Evolutionary conservation across 2,888 invertebrate genomes (phyloP).

Genomic region (Eupeodes luniger): DNA sequence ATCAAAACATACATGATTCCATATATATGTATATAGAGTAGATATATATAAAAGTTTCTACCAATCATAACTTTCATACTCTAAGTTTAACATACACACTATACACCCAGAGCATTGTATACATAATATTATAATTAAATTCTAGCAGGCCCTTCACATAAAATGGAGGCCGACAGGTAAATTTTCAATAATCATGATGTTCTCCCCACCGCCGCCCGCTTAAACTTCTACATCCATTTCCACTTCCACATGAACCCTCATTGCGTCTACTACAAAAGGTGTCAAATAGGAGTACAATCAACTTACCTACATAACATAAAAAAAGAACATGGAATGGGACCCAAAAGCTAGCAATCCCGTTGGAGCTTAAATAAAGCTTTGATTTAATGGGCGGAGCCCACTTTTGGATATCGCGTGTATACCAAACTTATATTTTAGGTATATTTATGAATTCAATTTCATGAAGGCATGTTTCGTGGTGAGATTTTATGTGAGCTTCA

Average conservation of each 20-base stretch:
- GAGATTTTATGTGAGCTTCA: conserved; percentile 21
- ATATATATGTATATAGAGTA: not conserved
- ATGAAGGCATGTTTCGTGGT: conserved; percentile 24
- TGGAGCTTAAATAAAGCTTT: conserved; percentile 64
- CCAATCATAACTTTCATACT: conserved; percentile 25
- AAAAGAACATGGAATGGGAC: conserved; percentile 18
- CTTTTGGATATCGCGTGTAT: conserved; percentile 24
- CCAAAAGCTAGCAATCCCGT: conserved; percentile 37
- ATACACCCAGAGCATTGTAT: not conserved
- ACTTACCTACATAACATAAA: conserved; percentile 1
- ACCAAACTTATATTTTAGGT: not conserved
- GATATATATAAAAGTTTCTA: not conserved
- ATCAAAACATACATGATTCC: too few relatives aligned
- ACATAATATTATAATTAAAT: conserved; percentile 25
- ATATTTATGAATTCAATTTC: conserved; percentile 5
- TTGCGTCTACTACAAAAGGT: conserved; percentile 32
- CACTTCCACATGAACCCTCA: conserved; percentile 12
- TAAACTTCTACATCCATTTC: not conserved
- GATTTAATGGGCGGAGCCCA: conserved; percentile 67
- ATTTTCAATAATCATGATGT: conserved; percentile 26
- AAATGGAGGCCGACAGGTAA: conserved; percentile 33
- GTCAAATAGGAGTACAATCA: conserved; percentile 32
- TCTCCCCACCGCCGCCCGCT: not conserved
- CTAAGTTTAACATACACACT: conserved; percentile 1
- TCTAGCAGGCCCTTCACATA: conserved; percentile 23